Base-by-base conservation (phyloP, 1,140 invertebrate species). In the Berghia stephanieae region DNA sequence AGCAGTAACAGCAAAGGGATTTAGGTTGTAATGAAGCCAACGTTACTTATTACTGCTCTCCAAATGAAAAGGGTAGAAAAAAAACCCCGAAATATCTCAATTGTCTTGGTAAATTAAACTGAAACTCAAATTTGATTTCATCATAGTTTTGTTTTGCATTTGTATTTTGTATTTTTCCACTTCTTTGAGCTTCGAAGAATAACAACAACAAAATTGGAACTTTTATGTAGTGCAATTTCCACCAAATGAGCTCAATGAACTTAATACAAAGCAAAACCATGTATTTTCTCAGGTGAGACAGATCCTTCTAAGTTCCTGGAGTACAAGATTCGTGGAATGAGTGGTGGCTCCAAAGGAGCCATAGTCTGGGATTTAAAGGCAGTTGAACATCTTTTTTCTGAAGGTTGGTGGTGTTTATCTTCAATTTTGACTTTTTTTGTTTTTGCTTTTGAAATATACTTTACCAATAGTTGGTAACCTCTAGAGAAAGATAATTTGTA, bases 261-360 rank as follows among this genome's bases (percentile, higher is more conserved):
- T 66, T 76, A 60, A 57, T 16, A 43, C 4, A 43, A 44, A 63
- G 1, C n/a, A 18, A 63, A 21, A 6, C 31, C 3, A 6, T 18
- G 18, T 27, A 43, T 69, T 68, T 13, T 38, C 38, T 24, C 40
- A 86, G 84, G 80, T 69, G 84, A 82, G 70, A 80, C 70, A 10
- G 85, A 86, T 55, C 75, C 81, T 1, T 78, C 77, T 21, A 84
- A 87, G 67, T 91, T 87, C 77, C 78, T 90, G 60, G 90, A 91
- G 66, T 88, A 87, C 75, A 89, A 89, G 80, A 89, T 83, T 52
- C 83, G 88, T 71, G 90, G 90, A 31, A 83, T 86, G 21, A 87
- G 82, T 80, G 88, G 88, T 27, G 84, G 83, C 27, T 79, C 84
- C 31, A 84, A 81, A 36, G 90, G 90, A n/a, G 80, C 89, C 44